Percentiles rank a stretch among this genome's conserved stretches.
phyloP scores from a whole-genome alignment of 2,888 invertebrate genomes.

The Creontiades dilutus region DNA sequence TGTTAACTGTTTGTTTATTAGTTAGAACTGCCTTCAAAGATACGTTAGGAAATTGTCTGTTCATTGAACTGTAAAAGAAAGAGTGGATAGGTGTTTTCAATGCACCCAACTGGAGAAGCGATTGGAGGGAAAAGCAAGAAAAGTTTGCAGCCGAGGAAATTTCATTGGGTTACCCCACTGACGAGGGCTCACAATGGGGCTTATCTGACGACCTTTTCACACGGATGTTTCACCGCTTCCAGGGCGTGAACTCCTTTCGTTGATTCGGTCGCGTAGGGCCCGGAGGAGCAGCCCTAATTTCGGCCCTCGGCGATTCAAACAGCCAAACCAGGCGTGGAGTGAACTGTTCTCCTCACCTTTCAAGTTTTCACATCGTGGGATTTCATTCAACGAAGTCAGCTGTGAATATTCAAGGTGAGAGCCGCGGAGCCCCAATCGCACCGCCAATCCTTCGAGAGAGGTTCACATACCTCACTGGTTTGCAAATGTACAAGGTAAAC shows the following conservation, averaged over 20 bases:
- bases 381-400: neutral
- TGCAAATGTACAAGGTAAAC: too few relatives aligned
- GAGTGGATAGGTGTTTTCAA: neutral
- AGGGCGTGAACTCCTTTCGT: neutral
- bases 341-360: neutral
- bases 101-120: neutral
- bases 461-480: too few relatives aligned
- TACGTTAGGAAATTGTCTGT: too few relatives aligned
- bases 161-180: neutral
- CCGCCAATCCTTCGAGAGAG: too few relatives aligned
- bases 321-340: neutral
- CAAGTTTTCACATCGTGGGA: neutral
- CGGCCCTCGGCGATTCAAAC: neutral
- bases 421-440: too few relatives aligned
- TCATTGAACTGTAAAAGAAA: too few relatives aligned
- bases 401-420: neutral
- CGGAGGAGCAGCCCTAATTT: neutral
- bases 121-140: neutral
- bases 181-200: neutral
- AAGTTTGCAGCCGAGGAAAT: neutral
- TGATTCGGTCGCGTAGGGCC: too few relatives aligned
- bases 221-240: constrained; percentile 1
- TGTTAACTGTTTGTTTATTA: too few relatives aligned
- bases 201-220: neutral
- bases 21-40: too few relatives aligned